Evolutionary conservation across 2,888 invertebrate species (phyloP), one percentile per base, ranked within the genome.

Genomic region (Cyaniris semiargus): DNA sequence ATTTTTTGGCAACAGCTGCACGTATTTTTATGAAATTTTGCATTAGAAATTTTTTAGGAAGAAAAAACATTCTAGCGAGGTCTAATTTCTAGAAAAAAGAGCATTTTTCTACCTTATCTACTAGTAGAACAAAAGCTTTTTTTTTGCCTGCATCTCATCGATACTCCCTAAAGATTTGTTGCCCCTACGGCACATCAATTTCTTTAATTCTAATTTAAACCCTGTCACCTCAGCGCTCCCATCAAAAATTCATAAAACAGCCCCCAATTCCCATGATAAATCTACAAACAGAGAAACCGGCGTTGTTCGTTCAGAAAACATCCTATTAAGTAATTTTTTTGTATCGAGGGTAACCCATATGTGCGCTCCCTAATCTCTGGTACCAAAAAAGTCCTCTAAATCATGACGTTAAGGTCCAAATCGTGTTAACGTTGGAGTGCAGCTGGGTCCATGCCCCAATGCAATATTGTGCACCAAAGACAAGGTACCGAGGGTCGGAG

Each of bases 321-420:
- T 91, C 89, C 90, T 88, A 93, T 93, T 92, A 92, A 92, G 89
- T 90, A 91, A 86, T 92, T 93, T 93, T 93, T 93, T 92, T 88
- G 84, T 86, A 87, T 88, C 88, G 91, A 90, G 92, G 90, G 89
- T 87, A 86, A 89, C 88, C 88, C 92, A 92, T 89, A 92, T 91
- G 93, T 86, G 88, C 89, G 91, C 85, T 78, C 78, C 77, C 77
- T 80, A 78, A 81, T 79, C 86, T 83, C 72, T 75, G 75, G 5
- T 5, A 23, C 8, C 58, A 80, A 70, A 87, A 38, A 83, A 78
- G 70, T 70, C 60, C 79, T 84, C 79, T 79, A 87, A 79, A 31
- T 0, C 6, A 7, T 8, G 1, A 21, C 0, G 15, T 80, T 85
- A 78, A 81, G 83, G 80, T 80, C 58, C 78, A 80, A 85, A 82